Conservation (phyloP, 2,113 vertebrate genomes). For the Muscicapa adusta region DNA sequence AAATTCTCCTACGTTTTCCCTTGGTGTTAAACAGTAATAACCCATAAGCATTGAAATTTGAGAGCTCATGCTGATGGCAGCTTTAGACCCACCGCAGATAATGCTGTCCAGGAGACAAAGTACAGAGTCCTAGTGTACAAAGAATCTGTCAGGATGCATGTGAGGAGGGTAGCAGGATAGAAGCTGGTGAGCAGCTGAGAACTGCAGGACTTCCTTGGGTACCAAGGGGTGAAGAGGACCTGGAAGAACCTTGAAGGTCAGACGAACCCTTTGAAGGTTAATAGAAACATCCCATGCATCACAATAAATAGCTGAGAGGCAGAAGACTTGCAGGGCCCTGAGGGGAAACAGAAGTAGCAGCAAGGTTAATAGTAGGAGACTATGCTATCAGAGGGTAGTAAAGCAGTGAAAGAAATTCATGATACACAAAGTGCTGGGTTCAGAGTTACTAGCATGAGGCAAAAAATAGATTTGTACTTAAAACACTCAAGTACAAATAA, state of each 20-base stretch:
- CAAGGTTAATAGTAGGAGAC: not conserved
- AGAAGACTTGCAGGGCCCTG: not conserved
- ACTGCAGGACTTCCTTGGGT: not conserved
- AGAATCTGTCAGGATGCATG: not conserved
- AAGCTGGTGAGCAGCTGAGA: conserved; percentile 10
- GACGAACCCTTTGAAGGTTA: not conserved
- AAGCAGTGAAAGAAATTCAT: not conserved
- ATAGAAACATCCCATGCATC: not conserved
- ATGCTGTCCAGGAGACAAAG: not conserved
- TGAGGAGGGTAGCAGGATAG: not conserved
- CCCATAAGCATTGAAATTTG: not conserved
- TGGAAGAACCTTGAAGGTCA: not conserved
- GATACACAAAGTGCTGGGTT: not conserved
- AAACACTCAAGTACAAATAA: not conserved
- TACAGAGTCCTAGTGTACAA: not conserved
- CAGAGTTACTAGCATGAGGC: not conserved
- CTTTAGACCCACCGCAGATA: not conserved
- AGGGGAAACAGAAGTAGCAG: not conserved
- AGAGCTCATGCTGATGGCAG: not conserved
- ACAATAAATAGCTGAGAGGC: not conserved
- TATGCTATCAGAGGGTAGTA: not conserved
- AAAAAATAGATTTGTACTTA: not conserved
- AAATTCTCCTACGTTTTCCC: not conserved
- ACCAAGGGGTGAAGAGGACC: not conserved
- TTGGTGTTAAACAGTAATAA: not conserved